phyloP scores from a whole-genome alignment of 2,797 vertebrate species.

The Propithecus perrieri region DNA sequence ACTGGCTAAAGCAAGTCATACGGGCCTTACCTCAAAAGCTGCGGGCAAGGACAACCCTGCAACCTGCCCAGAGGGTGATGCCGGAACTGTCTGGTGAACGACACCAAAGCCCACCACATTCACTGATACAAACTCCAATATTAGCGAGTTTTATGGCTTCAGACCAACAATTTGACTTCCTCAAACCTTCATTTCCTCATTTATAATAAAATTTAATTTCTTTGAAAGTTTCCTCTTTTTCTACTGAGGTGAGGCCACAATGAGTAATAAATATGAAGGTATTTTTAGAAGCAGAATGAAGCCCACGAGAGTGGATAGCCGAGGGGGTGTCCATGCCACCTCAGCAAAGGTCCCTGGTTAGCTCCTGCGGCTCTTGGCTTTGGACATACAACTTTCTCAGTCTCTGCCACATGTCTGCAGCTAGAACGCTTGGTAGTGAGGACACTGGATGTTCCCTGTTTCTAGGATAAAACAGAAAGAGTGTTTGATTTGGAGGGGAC shows the following conservation, averaged over 20 bases:
- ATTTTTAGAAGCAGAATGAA: not conserved
- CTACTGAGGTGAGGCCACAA: not conserved
- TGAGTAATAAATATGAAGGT: not conserved
- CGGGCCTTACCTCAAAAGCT: not conserved
- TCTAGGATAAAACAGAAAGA: not conserved
- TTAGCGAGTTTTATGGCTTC: rapidly evolving
- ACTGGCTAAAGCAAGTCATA: not conserved
- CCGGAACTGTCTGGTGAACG: not conserved
- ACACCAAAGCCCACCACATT: not conserved
- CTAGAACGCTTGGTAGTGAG: not conserved
- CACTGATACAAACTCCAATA: not conserved
- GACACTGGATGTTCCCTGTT: not conserved
- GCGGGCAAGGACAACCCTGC: not conserved
- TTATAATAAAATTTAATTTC: not conserved
- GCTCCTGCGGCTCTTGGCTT: not conserved
- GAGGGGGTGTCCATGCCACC: not conserved
- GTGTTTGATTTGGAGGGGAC: not conserved
- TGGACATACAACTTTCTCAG: not conserved
- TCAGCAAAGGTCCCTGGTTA: not conserved
- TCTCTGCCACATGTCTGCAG: not conserved
- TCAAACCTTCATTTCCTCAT: not conserved
- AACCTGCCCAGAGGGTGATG: not conserved
- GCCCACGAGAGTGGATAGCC: too few species aligned
- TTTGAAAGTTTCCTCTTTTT: not conserved
- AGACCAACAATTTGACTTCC: not conserved